Conservation (phyloP, 2,113 vertebrate species). For the Xiphorhynchus elegans region DNA sequence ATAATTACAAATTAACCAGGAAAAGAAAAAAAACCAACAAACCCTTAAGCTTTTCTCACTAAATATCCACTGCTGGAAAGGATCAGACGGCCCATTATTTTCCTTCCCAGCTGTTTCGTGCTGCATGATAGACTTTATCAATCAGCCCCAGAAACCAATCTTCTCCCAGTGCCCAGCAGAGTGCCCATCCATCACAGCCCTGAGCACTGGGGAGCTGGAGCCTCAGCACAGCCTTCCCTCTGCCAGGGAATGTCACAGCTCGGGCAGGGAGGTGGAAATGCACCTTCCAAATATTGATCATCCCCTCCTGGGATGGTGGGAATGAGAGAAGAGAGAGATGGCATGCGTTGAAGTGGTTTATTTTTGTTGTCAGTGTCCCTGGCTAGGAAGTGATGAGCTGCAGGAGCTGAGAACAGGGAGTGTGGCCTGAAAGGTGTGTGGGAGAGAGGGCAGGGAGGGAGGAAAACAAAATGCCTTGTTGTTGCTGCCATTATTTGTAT, state of each 20-base stretch:
- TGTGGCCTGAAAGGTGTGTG: background rate
- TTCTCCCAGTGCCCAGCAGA: background rate
- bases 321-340: background rate
- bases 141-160: slow-evolving; percentile 51
- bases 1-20: background rate
- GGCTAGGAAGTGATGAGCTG: background rate
- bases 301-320: background rate
- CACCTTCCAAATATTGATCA: background rate
- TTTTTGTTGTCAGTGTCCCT: background rate
- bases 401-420: background rate
- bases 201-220: background rate
- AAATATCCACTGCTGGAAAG: background rate
- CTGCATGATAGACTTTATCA: slow-evolving; percentile 56
- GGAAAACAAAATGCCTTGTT: background rate
- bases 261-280: background rate
- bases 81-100: background rate
- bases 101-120: slow-evolving; percentile 34
- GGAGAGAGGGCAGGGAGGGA: background rate
- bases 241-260: background rate
- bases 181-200: slow-evolving; percentile 21
- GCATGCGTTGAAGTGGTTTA: background rate
- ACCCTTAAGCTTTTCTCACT: background rate
- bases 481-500: background rate
- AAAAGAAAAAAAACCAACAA: background rate
- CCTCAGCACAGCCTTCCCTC: background rate